Evolutionary conservation across 2,113 vertebrate species (phyloP).

Genomic region (Hyperopisus bebe): DNA sequence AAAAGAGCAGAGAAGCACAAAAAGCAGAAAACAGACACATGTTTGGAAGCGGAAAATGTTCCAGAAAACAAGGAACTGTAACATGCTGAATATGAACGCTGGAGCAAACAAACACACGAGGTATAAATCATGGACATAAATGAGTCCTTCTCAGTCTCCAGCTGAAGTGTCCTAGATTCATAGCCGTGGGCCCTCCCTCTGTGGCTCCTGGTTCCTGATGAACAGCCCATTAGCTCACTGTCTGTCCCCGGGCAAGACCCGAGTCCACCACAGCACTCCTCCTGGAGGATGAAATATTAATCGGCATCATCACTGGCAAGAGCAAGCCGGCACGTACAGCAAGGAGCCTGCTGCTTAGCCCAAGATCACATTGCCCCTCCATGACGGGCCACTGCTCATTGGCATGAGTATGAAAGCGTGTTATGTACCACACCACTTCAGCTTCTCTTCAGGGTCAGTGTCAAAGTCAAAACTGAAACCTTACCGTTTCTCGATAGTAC

Average conservation of each 20-base stretch:
- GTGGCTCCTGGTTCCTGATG: conserved; percentile 16
- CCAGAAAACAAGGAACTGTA: background rate
- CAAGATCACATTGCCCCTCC: background rate
- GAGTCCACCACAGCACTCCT: conserved; percentile 30
- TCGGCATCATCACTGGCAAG: conserved; percentile 21
- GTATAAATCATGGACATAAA: conserved; percentile 26
- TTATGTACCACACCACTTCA: background rate
- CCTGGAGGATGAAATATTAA: conserved; percentile 32
- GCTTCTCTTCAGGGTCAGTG: background rate
- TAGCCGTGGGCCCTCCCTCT: background rate
- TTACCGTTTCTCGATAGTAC: background rate
- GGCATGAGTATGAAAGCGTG: background rate
- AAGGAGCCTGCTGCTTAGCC: background rate
- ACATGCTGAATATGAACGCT: background rate
- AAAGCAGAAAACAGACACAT: conserved; percentile 1
- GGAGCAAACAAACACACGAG: conserved; percentile 5
- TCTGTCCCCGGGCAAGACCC: conserved; percentile 37
- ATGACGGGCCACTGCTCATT: background rate
- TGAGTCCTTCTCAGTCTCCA: background rate
- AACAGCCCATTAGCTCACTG: conserved; percentile 23
- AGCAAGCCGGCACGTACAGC: background rate
- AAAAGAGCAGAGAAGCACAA: background rate
- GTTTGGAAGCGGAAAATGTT: background rate
- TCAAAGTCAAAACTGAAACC: background rate
- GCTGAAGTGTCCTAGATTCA: conserved; percentile 29